Conservation (phyloP, 1,140 invertebrate species). For the Drosophila littoralis region DNA sequence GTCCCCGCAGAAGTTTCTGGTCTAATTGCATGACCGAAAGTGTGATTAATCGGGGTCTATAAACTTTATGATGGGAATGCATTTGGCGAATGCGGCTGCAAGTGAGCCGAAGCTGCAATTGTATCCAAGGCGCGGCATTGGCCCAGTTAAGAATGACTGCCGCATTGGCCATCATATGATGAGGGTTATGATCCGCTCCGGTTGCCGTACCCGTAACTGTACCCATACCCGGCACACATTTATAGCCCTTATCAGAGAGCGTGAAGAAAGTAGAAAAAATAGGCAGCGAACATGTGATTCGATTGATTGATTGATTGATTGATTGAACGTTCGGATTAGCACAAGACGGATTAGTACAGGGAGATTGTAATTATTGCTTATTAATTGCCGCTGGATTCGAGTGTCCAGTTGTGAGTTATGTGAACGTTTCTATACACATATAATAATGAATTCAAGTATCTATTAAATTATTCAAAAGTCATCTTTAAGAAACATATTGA, state of each 20-base stretch:
- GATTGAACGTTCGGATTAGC: conserved; percentile 9
- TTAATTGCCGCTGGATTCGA: not conserved
- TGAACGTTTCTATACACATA: too few species aligned
- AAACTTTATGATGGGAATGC: not conserved
- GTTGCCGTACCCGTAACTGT: too few species aligned
- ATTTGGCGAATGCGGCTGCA: not conserved
- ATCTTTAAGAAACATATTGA: too few species aligned
- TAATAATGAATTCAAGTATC: too few species aligned
- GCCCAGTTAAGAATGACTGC: too few species aligned
- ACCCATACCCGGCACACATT: too few species aligned
- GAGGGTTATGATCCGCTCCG: too few species aligned
- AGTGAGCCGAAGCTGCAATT: not conserved
- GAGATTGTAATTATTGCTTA: not conserved
- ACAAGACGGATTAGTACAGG: not conserved
- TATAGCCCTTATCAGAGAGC: not conserved
- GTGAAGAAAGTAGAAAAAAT: too few species aligned
- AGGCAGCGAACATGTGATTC: not conserved
- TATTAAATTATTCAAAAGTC: too few species aligned
- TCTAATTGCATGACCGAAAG: not conserved
- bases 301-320: not conserved
- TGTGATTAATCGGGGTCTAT: not conserved
- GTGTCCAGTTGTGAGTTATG: too few species aligned
- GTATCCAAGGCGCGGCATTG: too few species aligned
- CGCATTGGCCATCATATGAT: too few species aligned
- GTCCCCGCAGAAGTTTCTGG: conserved; percentile 15